Evolutionary conservation across 2,113 vertebrate genomes (phyloP).

Genomic region (Crotalus viridis): DNA sequence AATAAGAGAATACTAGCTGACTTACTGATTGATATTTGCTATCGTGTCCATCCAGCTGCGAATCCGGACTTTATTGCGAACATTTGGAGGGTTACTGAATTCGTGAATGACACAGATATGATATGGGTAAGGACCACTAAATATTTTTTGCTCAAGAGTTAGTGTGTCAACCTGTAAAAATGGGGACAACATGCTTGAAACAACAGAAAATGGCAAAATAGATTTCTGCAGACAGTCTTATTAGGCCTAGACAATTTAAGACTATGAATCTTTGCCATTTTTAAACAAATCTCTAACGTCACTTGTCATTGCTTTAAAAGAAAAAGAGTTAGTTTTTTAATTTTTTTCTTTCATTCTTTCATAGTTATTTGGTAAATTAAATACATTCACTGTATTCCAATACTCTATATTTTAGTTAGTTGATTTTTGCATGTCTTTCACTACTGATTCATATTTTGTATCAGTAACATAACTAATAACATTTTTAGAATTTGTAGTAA

Average conservation of each 20-base stretch:
- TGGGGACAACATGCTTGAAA: slow-evolving; percentile 18
- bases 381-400: neutral
- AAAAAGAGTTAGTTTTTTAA: neutral
- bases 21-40: slow-evolving; percentile 98
- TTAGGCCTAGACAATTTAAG: accelerated
- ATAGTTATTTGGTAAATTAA: neutral
- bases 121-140: slow-evolving; percentile 95
- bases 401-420: neutral
- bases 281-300: neutral
- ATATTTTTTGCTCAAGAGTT: slow-evolving; percentile 89
- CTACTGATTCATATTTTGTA: neutral
- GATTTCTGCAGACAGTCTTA: neutral
- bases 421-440: neutral
- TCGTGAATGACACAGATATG: slow-evolving; percentile 96
- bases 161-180: slow-evolving; percentile 85
- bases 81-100: slow-evolving; percentile 97
- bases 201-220: neutral
- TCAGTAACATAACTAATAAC: neutral
- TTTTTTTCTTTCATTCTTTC: too few species aligned
- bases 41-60: slow-evolving; percentile 99
- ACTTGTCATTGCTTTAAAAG: neutral
- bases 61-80: slow-evolving; percentile 95
- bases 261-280: neutral
- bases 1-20: slow-evolving; percentile 23
- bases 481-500: neutral